phyloP scores from a whole-genome alignment of 1,140 invertebrate genomes.

The Heliconius congener region DNA sequence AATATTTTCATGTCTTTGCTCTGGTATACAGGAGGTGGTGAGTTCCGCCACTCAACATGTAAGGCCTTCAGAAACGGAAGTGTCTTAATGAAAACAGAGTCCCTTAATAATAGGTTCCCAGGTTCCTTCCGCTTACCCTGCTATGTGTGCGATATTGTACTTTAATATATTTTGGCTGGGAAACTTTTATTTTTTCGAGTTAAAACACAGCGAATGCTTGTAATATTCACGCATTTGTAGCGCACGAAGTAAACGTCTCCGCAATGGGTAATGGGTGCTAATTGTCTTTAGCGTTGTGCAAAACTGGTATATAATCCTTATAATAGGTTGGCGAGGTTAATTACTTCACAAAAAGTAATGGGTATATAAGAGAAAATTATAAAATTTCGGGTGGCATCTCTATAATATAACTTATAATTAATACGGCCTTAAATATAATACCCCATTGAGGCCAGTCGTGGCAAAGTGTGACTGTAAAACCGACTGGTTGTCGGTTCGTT shows the following conservation, averaged over 20 bases:
- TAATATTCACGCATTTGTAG: slow-evolving; percentile 12
- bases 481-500: too few relatives aligned
- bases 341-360: slow-evolving; percentile 3
- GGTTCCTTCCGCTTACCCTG: too few relatives aligned
- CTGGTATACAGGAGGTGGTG: too few relatives aligned
- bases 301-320: neutral
- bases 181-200: slow-evolving; percentile 1
- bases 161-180: neutral
- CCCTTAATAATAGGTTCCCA: too few relatives aligned
- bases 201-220: neutral
- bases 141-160: neutral
- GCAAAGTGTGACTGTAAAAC: too few relatives aligned
- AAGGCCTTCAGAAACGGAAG: too few relatives aligned
- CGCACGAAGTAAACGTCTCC: neutral
- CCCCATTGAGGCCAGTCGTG: too few relatives aligned
- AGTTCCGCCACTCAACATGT: too few relatives aligned
- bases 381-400: neutral
- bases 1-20: too few relatives aligned
- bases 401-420: neutral
- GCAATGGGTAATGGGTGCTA: slow-evolving; percentile 6
- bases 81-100: too few relatives aligned
- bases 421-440: neutral
- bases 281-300: slow-evolving; percentile 15
- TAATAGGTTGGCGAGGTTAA: slow-evolving; percentile 3
- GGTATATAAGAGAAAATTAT: neutral